A percentile compares a stretch with the other conserved stretches of the same genome.
Conservation (phyloP, 2,797 vertebrate species). For the Tinamus major region DNA sequence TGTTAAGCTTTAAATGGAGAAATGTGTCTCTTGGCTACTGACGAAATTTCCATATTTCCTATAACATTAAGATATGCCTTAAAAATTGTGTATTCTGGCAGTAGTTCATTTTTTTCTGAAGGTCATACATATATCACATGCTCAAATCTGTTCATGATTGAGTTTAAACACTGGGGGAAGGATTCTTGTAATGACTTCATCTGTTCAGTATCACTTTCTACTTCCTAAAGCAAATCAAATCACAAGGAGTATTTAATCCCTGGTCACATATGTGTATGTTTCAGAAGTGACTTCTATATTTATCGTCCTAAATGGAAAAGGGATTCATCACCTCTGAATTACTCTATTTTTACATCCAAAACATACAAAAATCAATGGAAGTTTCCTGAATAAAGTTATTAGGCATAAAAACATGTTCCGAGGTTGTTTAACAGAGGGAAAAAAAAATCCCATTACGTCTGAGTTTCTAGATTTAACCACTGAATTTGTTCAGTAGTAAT, state of each 20-base stretch:
- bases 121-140: not conserved
- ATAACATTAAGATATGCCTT: not conserved
- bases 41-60: not conserved
- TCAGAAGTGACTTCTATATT: conserved; percentile 5
- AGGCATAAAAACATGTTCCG: not conserved
- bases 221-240: conserved; percentile 38
- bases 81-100: not conserved
- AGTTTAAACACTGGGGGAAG: conserved; percentile 10
- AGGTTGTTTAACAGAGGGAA: not conserved
- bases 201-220: not conserved
- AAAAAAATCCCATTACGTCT: not conserved
- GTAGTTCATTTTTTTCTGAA: conserved; percentile 31
- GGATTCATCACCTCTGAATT: conserved; percentile 5
- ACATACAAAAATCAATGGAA: conserved; percentile 2
- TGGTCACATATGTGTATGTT: not conserved
- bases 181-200: not conserved
- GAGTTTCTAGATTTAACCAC: not conserved
- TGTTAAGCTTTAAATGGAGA: conserved; percentile 27
- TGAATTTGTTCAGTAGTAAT: not conserved
- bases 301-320: conserved; percentile 31
- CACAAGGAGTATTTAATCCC: not conserved
- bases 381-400: not conserved
- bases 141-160: not conserved
- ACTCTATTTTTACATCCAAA: not conserved
- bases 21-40: not conserved